These are phyloP conservation scores for Enteromius radiatus DNA, from an alignment of 2,797 vertebrate species.

Conservation along the genomic window DNA sequence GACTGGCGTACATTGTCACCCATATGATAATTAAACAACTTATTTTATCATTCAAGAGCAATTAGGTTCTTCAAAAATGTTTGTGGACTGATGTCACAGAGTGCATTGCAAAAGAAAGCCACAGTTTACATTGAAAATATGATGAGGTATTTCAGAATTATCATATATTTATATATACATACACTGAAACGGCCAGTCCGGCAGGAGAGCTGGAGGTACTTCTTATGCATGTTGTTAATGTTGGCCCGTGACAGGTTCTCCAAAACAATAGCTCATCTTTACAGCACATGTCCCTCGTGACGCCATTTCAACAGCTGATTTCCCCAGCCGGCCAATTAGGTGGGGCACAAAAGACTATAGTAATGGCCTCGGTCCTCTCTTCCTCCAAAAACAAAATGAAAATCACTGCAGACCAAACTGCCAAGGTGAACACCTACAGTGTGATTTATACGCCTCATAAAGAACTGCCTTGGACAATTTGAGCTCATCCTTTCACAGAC, in stretches of 20 bases:
- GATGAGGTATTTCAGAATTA: neutral
- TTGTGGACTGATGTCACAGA: conserved; percentile 47
- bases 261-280: conserved; percentile 78
- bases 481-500: conserved; percentile 45
- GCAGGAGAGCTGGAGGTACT: conserved; percentile 72
- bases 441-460: conserved; percentile 53
- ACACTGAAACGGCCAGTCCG: conserved; percentile 61
- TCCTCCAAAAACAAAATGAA: conserved; percentile 63
- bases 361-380: conserved; percentile 64
- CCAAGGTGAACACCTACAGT: conserved; percentile 54
- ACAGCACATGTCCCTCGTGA: conserved; percentile 79
- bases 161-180: neutral
- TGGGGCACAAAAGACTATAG: conserved; percentile 73
- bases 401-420: conserved; percentile 52
- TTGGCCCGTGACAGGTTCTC: conserved; percentile 75
- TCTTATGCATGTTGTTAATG: conserved; percentile 84
- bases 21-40: conserved; percentile 71
- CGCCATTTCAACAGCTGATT: conserved; percentile 86
- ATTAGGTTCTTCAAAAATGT: conserved; percentile 53
- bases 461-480: conserved; percentile 48
- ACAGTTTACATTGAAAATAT: neutral
- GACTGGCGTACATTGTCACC: conserved; percentile 64
- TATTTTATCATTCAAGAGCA: conserved; percentile 71
- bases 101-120: neutral
- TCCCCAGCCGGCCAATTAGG: conserved; percentile 94